Conservation (phyloP, 2,113 vertebrate species). For the Peucedramus taeniatus region DNA sequence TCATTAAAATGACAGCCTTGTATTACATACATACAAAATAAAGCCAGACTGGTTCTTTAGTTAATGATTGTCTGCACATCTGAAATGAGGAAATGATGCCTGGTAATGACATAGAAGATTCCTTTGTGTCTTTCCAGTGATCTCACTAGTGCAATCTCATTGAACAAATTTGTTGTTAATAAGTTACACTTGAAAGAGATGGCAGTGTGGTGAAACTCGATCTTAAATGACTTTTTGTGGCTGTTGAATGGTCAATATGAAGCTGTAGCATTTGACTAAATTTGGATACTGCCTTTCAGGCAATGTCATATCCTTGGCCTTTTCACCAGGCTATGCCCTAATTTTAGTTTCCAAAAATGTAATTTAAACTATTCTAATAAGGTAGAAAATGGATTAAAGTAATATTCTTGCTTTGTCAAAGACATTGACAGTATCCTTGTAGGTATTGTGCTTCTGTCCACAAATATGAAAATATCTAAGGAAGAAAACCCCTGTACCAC, state of each 20-base stretch:
- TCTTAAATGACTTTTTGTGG: background rate
- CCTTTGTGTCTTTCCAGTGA: background rate
- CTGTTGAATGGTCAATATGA: background rate
- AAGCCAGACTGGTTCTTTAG: background rate
- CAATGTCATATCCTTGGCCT: background rate
- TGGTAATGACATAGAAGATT: background rate
- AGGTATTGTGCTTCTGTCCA: slow-evolving; percentile 57
- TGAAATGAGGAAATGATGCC: background rate
- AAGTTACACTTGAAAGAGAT: background rate
- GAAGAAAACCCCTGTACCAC: background rate
- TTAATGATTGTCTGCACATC: background rate
- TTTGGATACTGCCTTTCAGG: background rate
- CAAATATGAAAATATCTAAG: background rate
- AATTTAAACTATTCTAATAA: background rate
- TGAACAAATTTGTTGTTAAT: background rate
- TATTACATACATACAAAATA: background rate
- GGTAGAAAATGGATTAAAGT: background rate
- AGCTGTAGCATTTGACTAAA: background rate
- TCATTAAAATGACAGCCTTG: background rate
- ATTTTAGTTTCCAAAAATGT: background rate
- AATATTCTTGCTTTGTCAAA: background rate
- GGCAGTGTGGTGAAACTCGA: background rate
- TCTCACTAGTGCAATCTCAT: background rate
- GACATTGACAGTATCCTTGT: slow-evolving; percentile 2
- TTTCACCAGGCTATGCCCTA: background rate